Evolutionary conservation across 1,140 invertebrate genomes (phyloP).

Genomic region (Drosophila nigrodunni): DNA sequence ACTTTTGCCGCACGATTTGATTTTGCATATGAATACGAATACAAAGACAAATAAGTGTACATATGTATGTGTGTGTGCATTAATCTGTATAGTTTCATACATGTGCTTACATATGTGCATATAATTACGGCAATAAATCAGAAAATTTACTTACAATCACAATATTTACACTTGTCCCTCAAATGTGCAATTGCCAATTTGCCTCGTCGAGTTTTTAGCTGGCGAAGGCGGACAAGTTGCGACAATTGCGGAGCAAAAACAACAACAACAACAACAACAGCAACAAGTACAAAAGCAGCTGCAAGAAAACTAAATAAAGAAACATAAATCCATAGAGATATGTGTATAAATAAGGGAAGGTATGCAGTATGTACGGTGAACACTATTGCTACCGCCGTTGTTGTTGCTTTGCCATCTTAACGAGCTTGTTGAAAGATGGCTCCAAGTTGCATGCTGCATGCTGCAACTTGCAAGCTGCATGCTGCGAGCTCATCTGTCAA

Average conservation of each 20-base stretch:
- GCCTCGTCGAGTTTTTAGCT: conserved; percentile 10
- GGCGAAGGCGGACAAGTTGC: conserved; percentile 53
- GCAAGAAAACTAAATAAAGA: background rate
- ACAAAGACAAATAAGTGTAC: conserved; percentile 1
- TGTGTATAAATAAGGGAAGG: conserved; percentile 23
- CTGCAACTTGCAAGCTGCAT: conserved; percentile 33
- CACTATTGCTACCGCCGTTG: background rate
- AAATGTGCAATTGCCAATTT: conserved; percentile 51
- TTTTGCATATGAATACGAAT: conserved; percentile 40
- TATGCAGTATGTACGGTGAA: background rate
- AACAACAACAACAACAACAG: background rate
- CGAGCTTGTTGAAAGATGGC: conserved; percentile 55
- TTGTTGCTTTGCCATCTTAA: conserved; percentile 40
- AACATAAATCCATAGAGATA: conserved; percentile 19
- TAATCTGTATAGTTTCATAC: background rate
- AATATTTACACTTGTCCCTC: conserved; percentile 70
- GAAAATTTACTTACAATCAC: conserved; percentile 55
- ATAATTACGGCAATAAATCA: conserved; percentile 72
- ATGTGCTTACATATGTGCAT: conserved; percentile 45
- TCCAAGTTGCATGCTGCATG: conserved; percentile 23
- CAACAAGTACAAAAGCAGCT: background rate
- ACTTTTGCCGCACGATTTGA: conserved; percentile 62
- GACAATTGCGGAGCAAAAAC: conserved; percentile 24
- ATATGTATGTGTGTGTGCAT: background rate
- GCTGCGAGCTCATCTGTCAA: conserved; percentile 56